phyloP scores from a whole-genome alignment of 2,113 vertebrate species.

The Crotophaga sulcirostris region DNA sequence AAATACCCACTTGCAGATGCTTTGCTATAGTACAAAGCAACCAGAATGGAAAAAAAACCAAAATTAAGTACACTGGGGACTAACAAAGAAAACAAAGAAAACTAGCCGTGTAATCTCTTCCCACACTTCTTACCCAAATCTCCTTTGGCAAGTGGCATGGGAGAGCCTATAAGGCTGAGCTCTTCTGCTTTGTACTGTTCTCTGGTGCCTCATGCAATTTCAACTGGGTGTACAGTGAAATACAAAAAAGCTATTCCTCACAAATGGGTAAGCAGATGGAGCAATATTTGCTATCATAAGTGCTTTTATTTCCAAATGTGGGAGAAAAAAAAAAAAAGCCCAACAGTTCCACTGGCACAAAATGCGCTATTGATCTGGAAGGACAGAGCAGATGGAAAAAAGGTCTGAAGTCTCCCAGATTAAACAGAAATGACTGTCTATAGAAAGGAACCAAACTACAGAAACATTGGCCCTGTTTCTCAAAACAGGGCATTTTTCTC shows the following conservation, averaged over 20 bases:
- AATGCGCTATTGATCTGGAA: background rate
- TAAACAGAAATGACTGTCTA: background rate
- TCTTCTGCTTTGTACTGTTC: conserved; percentile 35
- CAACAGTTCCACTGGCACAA: background rate
- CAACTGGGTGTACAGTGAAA: conserved; percentile 11
- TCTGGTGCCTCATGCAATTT: conserved; percentile 33
- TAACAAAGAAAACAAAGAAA: conserved; percentile 52
- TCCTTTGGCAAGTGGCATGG: conserved; percentile 49
- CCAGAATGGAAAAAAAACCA: background rate
- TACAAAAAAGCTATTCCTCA: conserved; percentile 34
- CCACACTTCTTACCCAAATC: conserved; percentile 62
- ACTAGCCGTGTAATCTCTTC: conserved; percentile 46
- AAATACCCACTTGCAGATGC: conserved; percentile 13
- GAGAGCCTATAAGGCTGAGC: conserved; percentile 18
- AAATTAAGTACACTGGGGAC: conserved; percentile 8
- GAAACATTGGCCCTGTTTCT: background rate
- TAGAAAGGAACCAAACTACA: background rate
- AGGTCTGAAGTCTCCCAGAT: background rate
- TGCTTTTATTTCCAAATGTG: conserved; percentile 2
- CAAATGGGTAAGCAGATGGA: conserved; percentile 52
- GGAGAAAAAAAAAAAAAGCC: background rate
- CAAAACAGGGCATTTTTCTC: background rate
- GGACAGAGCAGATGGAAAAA: conserved; percentile 10
- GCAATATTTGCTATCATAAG: conserved; percentile 49
- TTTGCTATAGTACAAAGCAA: background rate